Evolutionary conservation across 1,140 invertebrate species (phyloP), one percentile per base, ranked within the genome.

Genomic region (Achroia grisella): DNA sequence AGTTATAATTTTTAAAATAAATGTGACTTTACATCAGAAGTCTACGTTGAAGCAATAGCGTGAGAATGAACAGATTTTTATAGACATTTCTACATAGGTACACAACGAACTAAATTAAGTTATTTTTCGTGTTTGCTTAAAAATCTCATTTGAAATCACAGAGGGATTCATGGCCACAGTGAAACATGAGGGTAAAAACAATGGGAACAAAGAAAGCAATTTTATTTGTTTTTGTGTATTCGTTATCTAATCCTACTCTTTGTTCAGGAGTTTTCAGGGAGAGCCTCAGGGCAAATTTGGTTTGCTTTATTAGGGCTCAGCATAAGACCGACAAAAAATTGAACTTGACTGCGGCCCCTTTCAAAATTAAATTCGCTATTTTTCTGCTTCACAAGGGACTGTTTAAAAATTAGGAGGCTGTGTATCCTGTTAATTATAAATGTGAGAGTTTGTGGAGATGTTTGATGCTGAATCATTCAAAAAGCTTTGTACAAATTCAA

Each of bases 171-270:
- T 37, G 14, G 14, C 14, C 45, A 48, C 44, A 39, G 37, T 35
- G 42, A 54, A 44, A 50, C 43, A 52, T 48, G 47, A 37, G 44
- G 41, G 27, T 27, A 43, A 37, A 46, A 52, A 56, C 48, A 56
- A 56, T 56, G 35, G 28, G 15, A 11, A 52, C 43, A 55, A 54
- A 52, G 45, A 52, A 62, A 33, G 11, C 39, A 49, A 51, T 62
- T 52, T 51, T 51, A 52, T 56, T 51, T 61, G 50, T 59, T 60
- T 66, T 56, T 60, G 48, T 52, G 46, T 55, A 60, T 60, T 62
- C 41, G 49, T 59, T 67, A 64, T 60, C 53, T 62, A 57, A 60
- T 57, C 56, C 56, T 34, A 53, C 48, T 51, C 50, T 60, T 62
- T 63, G 52, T 67, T 45, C 44, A 39, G 46, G 10, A 41, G 39